Percentiles rank a stretch among this genome's conserved stretches.
Conservation (phyloP, 2,888 invertebrate genomes). For the Charanyca ferruginea region DNA sequence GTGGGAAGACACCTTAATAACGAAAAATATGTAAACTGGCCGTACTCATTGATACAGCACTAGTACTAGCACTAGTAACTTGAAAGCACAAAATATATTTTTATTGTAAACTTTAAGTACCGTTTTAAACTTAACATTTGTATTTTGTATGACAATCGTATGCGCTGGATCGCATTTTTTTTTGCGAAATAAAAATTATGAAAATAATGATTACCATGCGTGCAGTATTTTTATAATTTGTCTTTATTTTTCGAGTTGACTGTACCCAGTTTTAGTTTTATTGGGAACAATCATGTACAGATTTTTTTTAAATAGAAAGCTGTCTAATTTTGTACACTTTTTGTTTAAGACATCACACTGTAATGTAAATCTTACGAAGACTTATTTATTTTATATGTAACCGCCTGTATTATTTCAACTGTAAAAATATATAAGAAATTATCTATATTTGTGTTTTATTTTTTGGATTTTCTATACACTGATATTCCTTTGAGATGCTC, state of each 20-base stretch:
- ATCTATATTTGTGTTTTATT: conserved; percentile 75
- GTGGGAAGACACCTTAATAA: conserved; percentile 6
- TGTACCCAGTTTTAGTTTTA: conserved; percentile 54
- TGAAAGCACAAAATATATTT: conserved; percentile 53
- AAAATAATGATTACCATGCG: conserved; percentile 2
- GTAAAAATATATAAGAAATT: conserved; percentile 90
- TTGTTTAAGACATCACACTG: conserved; percentile 76
- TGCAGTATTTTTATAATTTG: conserved; percentile 15
- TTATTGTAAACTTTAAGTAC: conserved; percentile 38
- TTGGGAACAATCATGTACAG: conserved; percentile 59
- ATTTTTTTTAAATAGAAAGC: conserved; percentile 42
- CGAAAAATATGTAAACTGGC: background rate
- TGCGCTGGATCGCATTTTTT: conserved; percentile 61
- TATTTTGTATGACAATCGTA: conserved; percentile 25
- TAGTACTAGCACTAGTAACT: conserved; percentile 36
- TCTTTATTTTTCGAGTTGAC: conserved; percentile 34
- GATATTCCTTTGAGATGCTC: too few species aligned
- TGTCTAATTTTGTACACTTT: conserved; percentile 63
- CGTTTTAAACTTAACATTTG: conserved; percentile 23
- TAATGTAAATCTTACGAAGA: conserved; percentile 74
- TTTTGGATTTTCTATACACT: conserved; percentile 1
- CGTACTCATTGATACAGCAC: conserved; percentile 10
- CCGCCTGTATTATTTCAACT: conserved; percentile 90
- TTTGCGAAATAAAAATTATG: conserved; percentile 9
- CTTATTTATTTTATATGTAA: conserved; percentile 90